These are phyloP conservation scores for Copidosoma aretas DNA, from an alignment of 2,888 invertebrate species.

Conservation along the genomic window DNA sequence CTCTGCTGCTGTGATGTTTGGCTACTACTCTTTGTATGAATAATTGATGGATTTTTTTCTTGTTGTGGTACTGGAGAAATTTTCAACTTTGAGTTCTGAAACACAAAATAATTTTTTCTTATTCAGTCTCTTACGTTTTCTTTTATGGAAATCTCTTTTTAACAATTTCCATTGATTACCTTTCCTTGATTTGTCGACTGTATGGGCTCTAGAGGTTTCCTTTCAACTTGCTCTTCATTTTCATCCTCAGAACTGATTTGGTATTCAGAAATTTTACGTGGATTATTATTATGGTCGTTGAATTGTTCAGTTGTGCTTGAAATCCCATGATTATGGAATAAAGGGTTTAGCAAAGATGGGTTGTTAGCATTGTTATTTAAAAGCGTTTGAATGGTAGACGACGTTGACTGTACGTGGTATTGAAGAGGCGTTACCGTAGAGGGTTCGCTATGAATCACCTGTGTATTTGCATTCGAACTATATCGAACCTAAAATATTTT, in stretches of 20 bases:
- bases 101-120: background rate
- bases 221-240: constrained; percentile 41
- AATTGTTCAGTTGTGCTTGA: constrained; percentile 58
- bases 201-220: constrained; percentile 53
- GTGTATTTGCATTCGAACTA: constrained; percentile 52
- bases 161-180: constrained; percentile 43
- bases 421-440: constrained; percentile 55
- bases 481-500: constrained; percentile 49
- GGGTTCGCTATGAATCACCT: constrained; percentile 54
- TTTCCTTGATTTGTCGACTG: constrained; percentile 58
- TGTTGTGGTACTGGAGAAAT: constrained; percentile 54
- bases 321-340: constrained; percentile 57
- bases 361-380: constrained; percentile 53
- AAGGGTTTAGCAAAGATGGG: constrained; percentile 56
- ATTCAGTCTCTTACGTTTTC: no score
- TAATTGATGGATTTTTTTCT: constrained; percentile 37
- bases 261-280: constrained; percentile 57
- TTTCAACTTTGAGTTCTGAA: constrained; percentile 55
- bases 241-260: constrained; percentile 46
- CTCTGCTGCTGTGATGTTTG: constrained; percentile 48
- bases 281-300: constrained; percentile 54
- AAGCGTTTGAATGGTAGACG: constrained; percentile 57
- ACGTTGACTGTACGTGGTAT: constrained; percentile 50
- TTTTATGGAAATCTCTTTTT: background rate
- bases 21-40: constrained; percentile 43